These are phyloP conservation scores for Crossocerus cetratus DNA, from an alignment of 2,888 invertebrate species.

Conservation along the genomic window DNA sequence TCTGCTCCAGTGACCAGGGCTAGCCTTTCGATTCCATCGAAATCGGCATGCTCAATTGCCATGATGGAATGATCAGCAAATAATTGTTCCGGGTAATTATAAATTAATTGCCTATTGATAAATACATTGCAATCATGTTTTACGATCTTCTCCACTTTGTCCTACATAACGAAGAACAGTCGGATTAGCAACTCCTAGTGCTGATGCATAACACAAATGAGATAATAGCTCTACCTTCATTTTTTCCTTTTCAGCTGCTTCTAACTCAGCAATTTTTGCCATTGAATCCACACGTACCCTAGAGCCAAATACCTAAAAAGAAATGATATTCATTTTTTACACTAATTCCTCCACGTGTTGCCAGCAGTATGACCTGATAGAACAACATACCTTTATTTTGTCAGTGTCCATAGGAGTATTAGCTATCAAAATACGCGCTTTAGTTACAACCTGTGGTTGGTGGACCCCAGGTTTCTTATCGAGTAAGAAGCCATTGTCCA, in stretches of 20 bases:
- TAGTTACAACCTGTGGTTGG: conserved; percentile 96
- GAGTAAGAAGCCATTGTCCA: conserved; percentile 95
- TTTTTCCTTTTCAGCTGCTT: conserved; percentile 98
- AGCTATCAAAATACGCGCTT: conserved; percentile 97
- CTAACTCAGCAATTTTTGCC: conserved; percentile 97
- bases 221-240: conserved; percentile 84
- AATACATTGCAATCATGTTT: conserved; percentile 98
- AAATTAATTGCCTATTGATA: conserved; percentile 98
- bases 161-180: conserved; percentile 71
- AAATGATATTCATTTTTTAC: conserved; percentile 4
- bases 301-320: conserved; percentile 88
- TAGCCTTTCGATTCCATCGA: conserved; percentile 98
- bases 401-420: conserved; percentile 99
- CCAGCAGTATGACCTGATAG: conserved; percentile 1
- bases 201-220: background rate
- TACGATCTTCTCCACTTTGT: conserved; percentile 97
- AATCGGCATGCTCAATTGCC: conserved; percentile 99
- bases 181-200: too few species aligned
- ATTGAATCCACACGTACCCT: conserved; percentile 94
- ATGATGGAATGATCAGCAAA: conserved; percentile 99
- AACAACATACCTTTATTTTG: conserved; percentile 88
- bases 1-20: conserved; percentile 98
- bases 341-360: background rate
- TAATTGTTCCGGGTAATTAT: conserved; percentile 99
- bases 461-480: conserved; percentile 98